Evolutionary conservation across 2,113 vertebrate genomes (phyloP).

Genomic region (Entelurus aequoreus): DNA sequence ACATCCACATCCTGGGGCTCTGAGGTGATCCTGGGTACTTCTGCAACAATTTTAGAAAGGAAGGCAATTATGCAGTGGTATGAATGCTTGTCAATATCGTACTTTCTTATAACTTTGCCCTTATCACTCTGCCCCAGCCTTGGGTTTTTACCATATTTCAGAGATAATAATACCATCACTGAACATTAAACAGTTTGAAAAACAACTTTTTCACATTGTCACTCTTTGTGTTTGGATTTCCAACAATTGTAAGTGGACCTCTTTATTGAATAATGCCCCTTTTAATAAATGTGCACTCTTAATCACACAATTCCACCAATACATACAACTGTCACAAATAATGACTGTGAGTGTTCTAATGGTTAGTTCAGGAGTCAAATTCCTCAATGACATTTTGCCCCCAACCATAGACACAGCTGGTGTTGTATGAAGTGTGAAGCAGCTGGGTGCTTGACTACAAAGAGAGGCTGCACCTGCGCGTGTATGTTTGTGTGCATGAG

Average conservation of each 20-base stretch:
- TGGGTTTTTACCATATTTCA: background rate
- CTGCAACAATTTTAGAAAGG: conserved; percentile 58
- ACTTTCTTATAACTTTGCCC: background rate
- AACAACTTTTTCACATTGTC: background rate
- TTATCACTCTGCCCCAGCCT: background rate
- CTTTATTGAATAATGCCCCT: no score
- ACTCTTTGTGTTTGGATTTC: background rate
- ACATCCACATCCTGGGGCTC: conserved; percentile 95
- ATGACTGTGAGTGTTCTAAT: conserved; percentile 14
- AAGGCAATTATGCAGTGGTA: background rate
- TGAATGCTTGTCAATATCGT: background rate
- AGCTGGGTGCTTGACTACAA: conserved; percentile 37
- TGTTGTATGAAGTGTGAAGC: conserved; percentile 14
- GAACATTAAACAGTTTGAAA: conserved; percentile 4
- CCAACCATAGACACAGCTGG: conserved; percentile 21
- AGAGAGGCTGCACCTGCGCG: conserved; percentile 34
- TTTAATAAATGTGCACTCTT: no score
- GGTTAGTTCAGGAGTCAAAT: conserved; percentile 5
- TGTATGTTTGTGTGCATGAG: conserved; percentile 11
- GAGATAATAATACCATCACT: background rate
- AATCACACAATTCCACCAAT: no score
- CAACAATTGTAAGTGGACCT: background rate
- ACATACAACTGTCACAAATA: background rate
- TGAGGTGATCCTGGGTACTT: conserved; percentile 94
- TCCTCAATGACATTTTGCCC: conserved; percentile 10